Evolutionary conservation across 2,888 invertebrate genomes (phyloP).

Genomic region (Macrophya alboannulata): DNA sequence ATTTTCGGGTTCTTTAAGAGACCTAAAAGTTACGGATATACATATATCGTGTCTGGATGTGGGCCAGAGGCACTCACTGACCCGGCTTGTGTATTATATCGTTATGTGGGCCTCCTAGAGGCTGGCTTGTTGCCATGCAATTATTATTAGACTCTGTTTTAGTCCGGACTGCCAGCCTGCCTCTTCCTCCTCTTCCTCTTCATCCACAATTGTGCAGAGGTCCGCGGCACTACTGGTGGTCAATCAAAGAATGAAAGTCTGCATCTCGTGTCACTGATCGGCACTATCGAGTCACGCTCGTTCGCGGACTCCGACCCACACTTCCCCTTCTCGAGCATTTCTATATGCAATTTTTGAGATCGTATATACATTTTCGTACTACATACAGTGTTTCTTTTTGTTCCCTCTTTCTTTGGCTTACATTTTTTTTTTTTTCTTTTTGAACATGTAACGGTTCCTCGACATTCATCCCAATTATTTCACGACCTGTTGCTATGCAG

Average conservation of each 20-base stretch:
- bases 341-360: background rate
- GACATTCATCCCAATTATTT: background rate
- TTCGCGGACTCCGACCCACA: background rate
- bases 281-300: background rate
- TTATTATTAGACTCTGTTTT: constrained; percentile 42
- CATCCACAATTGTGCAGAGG: background rate
- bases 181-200: background rate
- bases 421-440: background rate
- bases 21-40: background rate
- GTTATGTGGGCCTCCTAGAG: constrained; percentile 42
- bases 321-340: background rate
- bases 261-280: background rate
- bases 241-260: constrained; percentile 33
- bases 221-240: constrained; percentile 13
- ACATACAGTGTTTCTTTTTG: background rate
- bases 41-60: background rate
- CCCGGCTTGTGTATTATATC: constrained; percentile 45
- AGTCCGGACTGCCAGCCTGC: background rate
- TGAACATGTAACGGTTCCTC: background rate
- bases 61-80: constrained; percentile 46
- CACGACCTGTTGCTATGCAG: constrained; percentile 34
- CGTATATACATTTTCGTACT: background rate
- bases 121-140: constrained; percentile 49
- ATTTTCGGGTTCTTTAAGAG: background rate
- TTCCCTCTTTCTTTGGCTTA: too few species aligned